Base-by-base conservation (phyloP, 2,113 vertebrate species). In the Martes martes region DNA sequence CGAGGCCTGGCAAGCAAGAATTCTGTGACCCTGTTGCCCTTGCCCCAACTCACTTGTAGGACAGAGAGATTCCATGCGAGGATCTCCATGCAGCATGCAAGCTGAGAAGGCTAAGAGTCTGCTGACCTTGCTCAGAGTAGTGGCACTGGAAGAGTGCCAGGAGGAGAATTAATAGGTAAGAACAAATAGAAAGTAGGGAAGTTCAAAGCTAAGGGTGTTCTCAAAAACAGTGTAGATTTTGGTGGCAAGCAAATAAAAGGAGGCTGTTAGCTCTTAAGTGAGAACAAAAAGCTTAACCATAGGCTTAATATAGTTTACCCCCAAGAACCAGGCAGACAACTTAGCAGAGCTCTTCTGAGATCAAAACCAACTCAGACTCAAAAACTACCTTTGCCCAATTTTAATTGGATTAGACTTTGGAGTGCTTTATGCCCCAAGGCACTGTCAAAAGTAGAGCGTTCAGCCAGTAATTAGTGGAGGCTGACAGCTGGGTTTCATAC, bases 321-420 rank as follows among this genome's bases (percentile, higher is more conserved):
- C n/a, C 67, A 45, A 95, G 79, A 96, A 86, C 18, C n/a, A 92
- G 65, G 63, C 24, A 85, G 39, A 59, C 15, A 79, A 28, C 11
- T 91, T 55, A 93, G 94, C 91, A 71, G 50, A 97, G 15, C 11
- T 80, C 39, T 89, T 39, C 55, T 88, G 42, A 90, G 10, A 13
- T 80, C 61, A 88, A 57, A 92, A 73, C 59, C 84, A 65, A 79
- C 1, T 65, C 74, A 92, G n/a, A 28, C 89, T 92, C 33, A 63
- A 79, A 96, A 90, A 65, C 59, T 76, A 39, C 0, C 57, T 6
- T n/a, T 88, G n/a, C 50, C 39, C 11, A 0, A 36, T 61, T 93
- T 96, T 93, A 91, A 97, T 91, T 81, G 69, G 81, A 87, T 78
- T n/a, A 83, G 57, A 93, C 67, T 87, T 55, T 52, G 33, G 76